Conservation (phyloP, 2,888 invertebrate genomes). For the Pterostichus madidus region DNA sequence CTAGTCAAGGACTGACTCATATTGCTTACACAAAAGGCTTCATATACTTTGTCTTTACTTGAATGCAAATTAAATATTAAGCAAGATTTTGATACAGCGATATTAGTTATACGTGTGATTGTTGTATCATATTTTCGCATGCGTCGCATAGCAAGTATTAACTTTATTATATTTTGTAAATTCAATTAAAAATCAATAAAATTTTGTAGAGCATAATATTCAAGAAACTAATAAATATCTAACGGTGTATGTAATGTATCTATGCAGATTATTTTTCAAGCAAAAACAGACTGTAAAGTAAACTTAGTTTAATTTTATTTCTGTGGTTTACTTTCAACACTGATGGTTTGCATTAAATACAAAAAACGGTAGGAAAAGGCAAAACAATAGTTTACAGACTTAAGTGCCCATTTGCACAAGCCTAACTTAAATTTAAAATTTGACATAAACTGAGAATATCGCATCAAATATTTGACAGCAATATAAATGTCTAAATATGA, state of each 20-base stretch:
- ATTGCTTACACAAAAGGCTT: slow-evolving; percentile 55
- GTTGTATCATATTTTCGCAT: slow-evolving; percentile 3
- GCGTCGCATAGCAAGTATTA: background rate
- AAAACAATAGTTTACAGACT: no score
- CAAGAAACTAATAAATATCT: slow-evolving; percentile 1
- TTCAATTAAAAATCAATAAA: background rate
- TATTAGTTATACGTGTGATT: slow-evolving; percentile 28
- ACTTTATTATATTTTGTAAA: background rate
- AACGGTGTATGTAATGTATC: slow-evolving; percentile 32
- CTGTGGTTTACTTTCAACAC: slow-evolving; percentile 16
- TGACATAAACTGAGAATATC: no score
- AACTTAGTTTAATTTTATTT: background rate
- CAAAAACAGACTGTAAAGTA: slow-evolving; percentile 16
- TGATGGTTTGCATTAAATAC: background rate
- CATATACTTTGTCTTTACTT: slow-evolving; percentile 49
- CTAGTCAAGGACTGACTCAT: slow-evolving; percentile 50
- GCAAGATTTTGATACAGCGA: slow-evolving; percentile 29
- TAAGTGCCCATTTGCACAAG: no score
- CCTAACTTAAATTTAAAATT: no score
- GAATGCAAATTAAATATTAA: slow-evolving; percentile 57
- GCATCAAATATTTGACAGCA: no score
- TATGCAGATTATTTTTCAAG: background rate
- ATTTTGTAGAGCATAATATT: slow-evolving; percentile 9
- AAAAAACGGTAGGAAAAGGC: no score
- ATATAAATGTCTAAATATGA: no score